Conservation (phyloP, 2,888 invertebrate species). For the Gymnoscelis rufifasciata region DNA sequence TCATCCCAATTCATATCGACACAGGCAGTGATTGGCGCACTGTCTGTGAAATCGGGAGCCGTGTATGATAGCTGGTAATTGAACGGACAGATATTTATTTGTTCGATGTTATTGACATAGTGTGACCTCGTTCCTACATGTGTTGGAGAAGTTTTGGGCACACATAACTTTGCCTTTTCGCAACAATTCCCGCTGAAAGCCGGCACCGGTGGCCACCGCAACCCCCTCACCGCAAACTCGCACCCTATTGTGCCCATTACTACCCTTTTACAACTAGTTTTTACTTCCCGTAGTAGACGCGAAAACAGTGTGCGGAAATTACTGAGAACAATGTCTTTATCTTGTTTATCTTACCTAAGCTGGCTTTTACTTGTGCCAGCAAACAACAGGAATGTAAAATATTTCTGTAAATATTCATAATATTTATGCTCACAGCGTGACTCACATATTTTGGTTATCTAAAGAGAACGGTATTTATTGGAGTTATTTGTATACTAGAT, state of each 20-base stretch:
- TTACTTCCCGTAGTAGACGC: constrained; percentile 40
- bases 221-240: constrained; percentile 53
- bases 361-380: too few relatives aligned
- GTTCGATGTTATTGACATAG: constrained; percentile 39
- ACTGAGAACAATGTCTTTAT: constrained; percentile 1
- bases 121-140: constrained; percentile 45
- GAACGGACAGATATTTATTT: constrained; percentile 38
- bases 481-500: too few relatives aligned
- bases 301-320: constrained; percentile 19
- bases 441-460: too few relatives aligned
- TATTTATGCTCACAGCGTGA: too few relatives aligned
- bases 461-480: too few relatives aligned
- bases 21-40: constrained; percentile 14
- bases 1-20: constrained; percentile 12
- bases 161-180: constrained; percentile 54
- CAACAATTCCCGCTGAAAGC: constrained; percentile 52
- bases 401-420: too few relatives aligned
- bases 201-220: constrained; percentile 42
- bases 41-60: constrained; percentile 13
- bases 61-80: constrained; percentile 29
- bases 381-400: too few relatives aligned
- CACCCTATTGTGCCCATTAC: constrained; percentile 56
- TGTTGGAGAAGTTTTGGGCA: constrained; percentile 49
- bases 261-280: constrained; percentile 55
- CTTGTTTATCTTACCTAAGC: too few relatives aligned